Base-by-base conservation (phyloP, 2,797 vertebrate genomes). In the Diglossa cyanea region DNA sequence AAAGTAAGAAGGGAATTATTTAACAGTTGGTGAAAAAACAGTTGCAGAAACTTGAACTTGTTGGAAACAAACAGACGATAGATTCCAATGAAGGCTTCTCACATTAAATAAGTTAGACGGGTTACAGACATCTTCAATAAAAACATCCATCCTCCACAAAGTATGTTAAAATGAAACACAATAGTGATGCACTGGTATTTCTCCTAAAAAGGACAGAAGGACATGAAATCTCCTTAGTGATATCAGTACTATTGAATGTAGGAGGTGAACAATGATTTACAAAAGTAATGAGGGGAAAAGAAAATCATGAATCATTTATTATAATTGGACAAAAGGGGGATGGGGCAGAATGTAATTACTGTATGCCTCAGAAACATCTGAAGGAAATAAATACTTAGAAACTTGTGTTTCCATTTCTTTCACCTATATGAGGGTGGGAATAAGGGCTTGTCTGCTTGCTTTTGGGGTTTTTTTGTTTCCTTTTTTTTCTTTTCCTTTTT, bases 151-250 rank as follows among this genome's bases (percentile, higher is more conserved):
- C 95, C 93, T 95, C 95, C 85, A 93, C 86, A 91, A 96, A 94
- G 40, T 95, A 95, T 93, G 96, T 88, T 95, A 94, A 94, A 97
- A 90, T 91, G 96, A 96, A 96, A 97, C 93, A 97, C 92, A 96
- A 91, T 45, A 94, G 95, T 65, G 95, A 95, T 89, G 91, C 96
- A 96, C 88, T 94, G 91, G 94, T 88, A 68, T 68, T 95, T 95
- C 95, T 97, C 96, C 96, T 97, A 97, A 84, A 97, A 97, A 96
- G 79, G 94, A 94, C 91, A 97, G 91, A 91, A 97, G 92, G 95
- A 96, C 83, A 96, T 62, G 80, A 93, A 97, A 93, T 95, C 92
- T 96, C 95, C 95, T 96, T 87, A 96, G 94, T 93, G 95, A 95
- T 95, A 96, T 94, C 95, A 95, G 93, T 80, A 96, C 88, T 96